Percentiles rank a stretch among this genome's conserved stretches.
These are phyloP conservation scores for Ptilorrhoa leucosticta DNA, from an alignment of 2,113 vertebrate genomes.

Conservation along the genomic window DNA sequence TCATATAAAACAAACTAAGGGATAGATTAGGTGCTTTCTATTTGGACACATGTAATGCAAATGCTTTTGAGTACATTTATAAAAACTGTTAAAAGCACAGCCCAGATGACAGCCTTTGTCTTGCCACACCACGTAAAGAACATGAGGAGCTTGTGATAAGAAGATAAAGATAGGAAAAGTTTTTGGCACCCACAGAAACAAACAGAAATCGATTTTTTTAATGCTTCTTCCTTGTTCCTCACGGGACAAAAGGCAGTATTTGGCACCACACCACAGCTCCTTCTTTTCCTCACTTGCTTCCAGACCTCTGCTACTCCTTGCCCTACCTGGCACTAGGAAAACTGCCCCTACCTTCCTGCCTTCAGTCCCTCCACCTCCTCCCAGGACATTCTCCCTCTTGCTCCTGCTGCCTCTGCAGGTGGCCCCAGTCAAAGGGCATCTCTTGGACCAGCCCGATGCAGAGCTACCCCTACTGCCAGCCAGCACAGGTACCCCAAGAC, in stretches of 20 bases:
- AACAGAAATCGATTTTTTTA: not conserved
- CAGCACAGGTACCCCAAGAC: not conserved
- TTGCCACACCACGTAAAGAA: not conserved
- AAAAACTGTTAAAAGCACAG: not conserved
- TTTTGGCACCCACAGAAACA: not conserved
- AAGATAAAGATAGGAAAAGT: not conserved
- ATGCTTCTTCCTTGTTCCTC: not conserved
- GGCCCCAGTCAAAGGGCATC: not conserved
- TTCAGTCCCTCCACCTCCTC: not conserved
- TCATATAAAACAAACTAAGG: not conserved
- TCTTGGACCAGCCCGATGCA: accelerated
- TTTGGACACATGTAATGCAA: not conserved
- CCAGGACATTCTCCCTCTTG: not conserved
- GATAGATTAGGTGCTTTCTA: not conserved
- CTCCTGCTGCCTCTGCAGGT: not conserved
- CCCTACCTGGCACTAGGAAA: not conserved
- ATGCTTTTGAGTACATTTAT: not conserved
- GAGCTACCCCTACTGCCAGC: not conserved
- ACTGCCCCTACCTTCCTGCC: not conserved
- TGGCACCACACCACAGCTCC: not conserved
- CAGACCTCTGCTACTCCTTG: not conserved
- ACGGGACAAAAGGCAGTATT: not conserved
- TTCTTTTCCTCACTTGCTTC: not conserved
- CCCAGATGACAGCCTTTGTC: not conserved
- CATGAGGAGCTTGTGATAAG: not conserved